phyloP scores from a whole-genome alignment of 1,140 invertebrate species.

The Zaprionus camerounensis region DNA sequence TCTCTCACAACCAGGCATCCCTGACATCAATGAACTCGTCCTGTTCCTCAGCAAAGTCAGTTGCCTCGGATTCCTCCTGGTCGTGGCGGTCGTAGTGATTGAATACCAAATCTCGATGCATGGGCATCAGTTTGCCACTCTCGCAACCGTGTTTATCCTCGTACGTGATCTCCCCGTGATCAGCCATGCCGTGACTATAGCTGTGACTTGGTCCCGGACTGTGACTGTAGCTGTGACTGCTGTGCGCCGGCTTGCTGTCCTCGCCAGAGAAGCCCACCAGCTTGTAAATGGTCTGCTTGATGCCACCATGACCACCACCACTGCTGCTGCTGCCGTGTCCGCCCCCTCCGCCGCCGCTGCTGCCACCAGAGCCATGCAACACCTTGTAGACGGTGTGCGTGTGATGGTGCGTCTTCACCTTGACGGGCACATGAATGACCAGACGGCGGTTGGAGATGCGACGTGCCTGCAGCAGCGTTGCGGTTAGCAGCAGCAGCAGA shows the following conservation, averaged over 20 bases:
- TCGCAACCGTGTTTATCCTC: constrained; percentile 75
- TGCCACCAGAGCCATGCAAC: constrained; percentile 37
- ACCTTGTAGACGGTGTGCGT: constrained; percentile 78
- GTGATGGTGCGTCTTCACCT: constrained; percentile 78
- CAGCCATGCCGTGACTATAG: constrained; percentile 28
- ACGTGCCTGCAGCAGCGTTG: constrained; percentile 55
- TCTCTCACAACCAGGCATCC: constrained; percentile 68
- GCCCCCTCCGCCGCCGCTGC: constrained; percentile 27
- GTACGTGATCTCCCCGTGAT: constrained; percentile 72
- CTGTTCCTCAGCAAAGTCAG: constrained; percentile 69
- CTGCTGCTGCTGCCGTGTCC: constrained; percentile 28
- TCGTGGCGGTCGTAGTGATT: constrained; percentile 79
- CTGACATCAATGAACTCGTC: constrained; percentile 79
- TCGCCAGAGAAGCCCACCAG: constrained; percentile 59
- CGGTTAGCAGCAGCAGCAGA: constrained; percentile 49
- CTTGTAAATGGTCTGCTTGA: constrained; percentile 75
- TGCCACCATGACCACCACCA: constrained; percentile 40
- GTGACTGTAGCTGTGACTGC: constrained; percentile 14
- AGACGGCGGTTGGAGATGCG: constrained; percentile 66
- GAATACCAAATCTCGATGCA: constrained; percentile 72
- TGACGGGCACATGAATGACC: constrained; percentile 78
- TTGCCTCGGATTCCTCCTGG: constrained; percentile 46
- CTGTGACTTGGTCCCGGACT: constrained; percentile 15
- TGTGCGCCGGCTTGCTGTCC: constrained; percentile 29
- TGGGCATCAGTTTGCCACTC: constrained; percentile 65